These are phyloP conservation scores for Phylloscopus trochiloides DNA, from an alignment of 2,113 vertebrate species.

Conservation along the genomic window DNA sequence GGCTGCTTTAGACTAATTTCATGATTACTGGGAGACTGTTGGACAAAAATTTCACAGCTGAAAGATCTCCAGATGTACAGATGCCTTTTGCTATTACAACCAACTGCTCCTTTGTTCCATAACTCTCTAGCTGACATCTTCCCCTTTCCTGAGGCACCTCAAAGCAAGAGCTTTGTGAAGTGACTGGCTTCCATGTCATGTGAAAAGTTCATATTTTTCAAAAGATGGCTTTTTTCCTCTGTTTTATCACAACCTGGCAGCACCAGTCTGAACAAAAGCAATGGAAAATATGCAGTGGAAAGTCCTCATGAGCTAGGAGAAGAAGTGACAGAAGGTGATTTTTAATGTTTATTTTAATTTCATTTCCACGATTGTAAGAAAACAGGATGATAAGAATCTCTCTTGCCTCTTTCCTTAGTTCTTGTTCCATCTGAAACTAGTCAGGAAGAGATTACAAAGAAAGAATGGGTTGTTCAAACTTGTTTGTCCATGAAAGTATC, in stretches of 20 bases:
- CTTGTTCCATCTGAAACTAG: not conserved
- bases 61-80: not conserved
- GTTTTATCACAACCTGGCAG: not conserved
- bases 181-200: rapidly evolving
- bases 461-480: not conserved
- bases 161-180: not conserved
- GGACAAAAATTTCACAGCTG: not conserved
- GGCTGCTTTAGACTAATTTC: not conserved
- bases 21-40: not conserved
- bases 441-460: not conserved
- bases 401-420: not conserved
- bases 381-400: not conserved
- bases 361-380: not conserved
- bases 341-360: not conserved
- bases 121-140: not conserved
- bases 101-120: not conserved
- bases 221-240: not conserved
- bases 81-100: not conserved
- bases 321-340: not conserved
- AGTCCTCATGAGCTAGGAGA: not conserved
- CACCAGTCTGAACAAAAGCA: not conserved
- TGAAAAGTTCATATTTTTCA: not conserved
- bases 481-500: not conserved
- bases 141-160: not conserved
- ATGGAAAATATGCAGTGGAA: not conserved